Evolutionary conservation across 2,888 invertebrate genomes (phyloP), one percentile per base, ranked within the genome.

Genomic region (Empis stercorea): DNA sequence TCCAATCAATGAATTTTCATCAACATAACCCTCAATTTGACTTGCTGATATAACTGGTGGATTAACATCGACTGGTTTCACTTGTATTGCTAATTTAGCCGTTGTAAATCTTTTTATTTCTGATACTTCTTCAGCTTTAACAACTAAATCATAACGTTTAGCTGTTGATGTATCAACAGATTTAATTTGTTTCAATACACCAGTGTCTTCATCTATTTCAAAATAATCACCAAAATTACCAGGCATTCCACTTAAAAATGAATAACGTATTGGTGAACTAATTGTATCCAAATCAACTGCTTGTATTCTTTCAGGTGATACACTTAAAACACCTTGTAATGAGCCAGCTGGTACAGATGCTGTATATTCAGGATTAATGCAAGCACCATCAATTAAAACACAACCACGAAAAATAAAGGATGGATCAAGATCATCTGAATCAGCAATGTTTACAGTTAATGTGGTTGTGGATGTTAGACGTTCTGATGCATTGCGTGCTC

Each of bases 341-440:
- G 86, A 81, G 2, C 91, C 88, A 56, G 59, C 57, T 70, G 83
- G 79, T 66, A 88, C 88, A 53, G 80, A 84, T 46, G 87, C 81
- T 14, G 80, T 77, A 65, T 91, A 91, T 65, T 88, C 87, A 0
- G 91, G 88, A 64, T 89, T 87, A 54, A 89, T 83, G 64, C 91
- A 92, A 45, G 84, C 81, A 1, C 87, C 87, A 57, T 88, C 87
- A 45, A 84, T 75, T 1, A 84, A 70, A 56, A 81, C 83, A 62
- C 92, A 92, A 13, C 87, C 87, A 30, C 86, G 81, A 70, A 91
- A 91, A 51, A 88, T 85, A 62, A 92, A 93, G 1, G 88, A 87
- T 0, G 92, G 92, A 62, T 88, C 89, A 61, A 88, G 84, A 61
- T 93, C 93, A 61, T 93, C 92, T 42, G 87, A 91, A 59, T 93